Base-by-base conservation (phyloP, 2,888 invertebrate genomes). In the Andrena fulva region DNA sequence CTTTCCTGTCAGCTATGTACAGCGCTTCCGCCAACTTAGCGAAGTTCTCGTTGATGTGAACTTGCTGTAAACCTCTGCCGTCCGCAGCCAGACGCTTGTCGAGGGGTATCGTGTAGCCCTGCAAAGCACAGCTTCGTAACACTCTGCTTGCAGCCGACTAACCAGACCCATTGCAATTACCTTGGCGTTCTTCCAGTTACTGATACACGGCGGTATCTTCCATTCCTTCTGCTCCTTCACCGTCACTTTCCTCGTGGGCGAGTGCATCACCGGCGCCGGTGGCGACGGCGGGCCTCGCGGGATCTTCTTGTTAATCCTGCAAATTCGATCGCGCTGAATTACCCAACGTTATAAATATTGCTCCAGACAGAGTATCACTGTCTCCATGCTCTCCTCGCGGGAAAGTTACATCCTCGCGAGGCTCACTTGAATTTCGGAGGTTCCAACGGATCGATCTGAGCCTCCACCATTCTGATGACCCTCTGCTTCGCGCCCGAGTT, bases 131-230 rank as follows among this genome's bases (percentile, higher is more conserved):
- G 2, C 16, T 27, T n/a, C 16, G n/a, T 62, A 59, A 52, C 29
- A 35, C 5, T 29, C 59, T 63, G 24, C 29, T 31, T 2, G 0
- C 10, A 6, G 0, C 35, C 8, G 6, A 8, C 2, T 24, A n/a
- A 31, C 54, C 60, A 3, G 66, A 68, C 0, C 62, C 35, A 62
- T 10, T 1, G 5, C 7, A 48, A 6, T 60, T 96, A 97, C 96
- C 94, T 99, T 99, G 4, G 99, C 98, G 94, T 99, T 99, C 95
- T 99, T 99, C 99, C 99, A 99, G 93, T 99, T 99, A 0, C 98
- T 98, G 85, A 99, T 99, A 91, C 99, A 99, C 0, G 99, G 99
- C 7, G 99, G 99, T 87, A 98, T 97, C 94, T 99, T 99, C 99
- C 99, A 99, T 94, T 99, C 99, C 82, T 99, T 97, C 93, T 99